Conservation (phyloP, 2,113 vertebrate species). For the Nothobranchius kuhntae region DNA sequence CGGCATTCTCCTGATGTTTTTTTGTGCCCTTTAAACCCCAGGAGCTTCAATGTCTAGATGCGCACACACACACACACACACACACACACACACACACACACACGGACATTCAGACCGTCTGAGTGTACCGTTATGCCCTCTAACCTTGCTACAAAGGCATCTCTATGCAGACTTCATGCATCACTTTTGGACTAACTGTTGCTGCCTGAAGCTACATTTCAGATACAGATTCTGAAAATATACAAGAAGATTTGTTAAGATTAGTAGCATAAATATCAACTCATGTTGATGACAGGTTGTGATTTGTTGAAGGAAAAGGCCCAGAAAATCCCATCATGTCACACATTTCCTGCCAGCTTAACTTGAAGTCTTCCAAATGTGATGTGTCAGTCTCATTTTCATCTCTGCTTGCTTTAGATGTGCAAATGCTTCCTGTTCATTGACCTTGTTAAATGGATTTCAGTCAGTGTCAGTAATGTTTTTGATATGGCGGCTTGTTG, state of each 20-base stretch:
- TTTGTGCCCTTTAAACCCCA: conserved; percentile 29
- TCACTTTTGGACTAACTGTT: neutral
- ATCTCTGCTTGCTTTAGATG: too few species aligned
- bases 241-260: too few species aligned
- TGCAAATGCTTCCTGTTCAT: neutral
- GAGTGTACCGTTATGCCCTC: neutral
- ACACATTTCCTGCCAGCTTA: neutral
- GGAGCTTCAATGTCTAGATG: conserved; percentile 4
- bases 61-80: too few species aligned
- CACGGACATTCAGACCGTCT: neutral
- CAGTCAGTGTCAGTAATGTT: too few species aligned
- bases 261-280: neutral
- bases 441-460: neutral
- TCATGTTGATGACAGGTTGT: neutral
- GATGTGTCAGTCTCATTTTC: neutral
- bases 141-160: neutral
- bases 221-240: too few species aligned
- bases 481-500: too few species aligned
- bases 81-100: neutral
- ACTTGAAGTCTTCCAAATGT: neutral
- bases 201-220: neutral
- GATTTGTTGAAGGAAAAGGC: neutral
- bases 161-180: conserved; percentile 3
- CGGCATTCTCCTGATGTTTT: conserved; percentile 13
- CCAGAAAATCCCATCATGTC: neutral